Evolutionary conservation across 2,113 vertebrate species (phyloP), one percentile per base, ranked within the genome.

Genomic region (Pelobates fuscus): DNA sequence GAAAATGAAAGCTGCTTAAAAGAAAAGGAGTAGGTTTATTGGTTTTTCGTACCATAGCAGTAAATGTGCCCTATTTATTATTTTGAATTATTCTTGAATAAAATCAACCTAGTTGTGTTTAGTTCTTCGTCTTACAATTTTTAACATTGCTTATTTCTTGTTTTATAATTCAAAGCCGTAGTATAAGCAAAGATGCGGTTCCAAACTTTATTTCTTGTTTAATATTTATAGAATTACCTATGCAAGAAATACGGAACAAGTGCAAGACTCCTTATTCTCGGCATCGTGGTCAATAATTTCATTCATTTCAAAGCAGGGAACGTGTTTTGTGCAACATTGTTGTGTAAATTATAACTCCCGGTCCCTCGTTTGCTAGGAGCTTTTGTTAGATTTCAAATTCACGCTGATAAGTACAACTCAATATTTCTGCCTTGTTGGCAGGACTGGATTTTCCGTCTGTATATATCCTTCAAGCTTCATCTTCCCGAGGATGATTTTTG

Each of bases 401-500:
- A 2, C 79, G 80, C 78, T 82, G 86, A 83, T 80, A 86, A 81
- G 80, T 79, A 2, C 8, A 46, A 74, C 85, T 86, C 85, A 75
- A 82, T 91, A 91, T 85, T 92, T 91, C 87, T 85, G 67, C 84
- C 68, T 15, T 17, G 82, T 85, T 81, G 84, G 80, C 78, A 43
- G 81, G 83, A 87, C 82, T 87, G 84, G 43, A 77, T 86, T 84
- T 82, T 61, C 27, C 17, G 25, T 37, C 64, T 60, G 26, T 15
- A 81, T 78, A 80, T 80, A 66, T 82, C 82, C 86, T 86, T 85
- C 87, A 83, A 88, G 84, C 86, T 86, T 85, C 80, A 85, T 77
- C 82, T 81, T 87, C 91, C 81, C 82, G 79, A 52, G 61, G 88
- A 89, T 89, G 87, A 84, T 84, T 89, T 83, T 83, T 81, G 85